A percentile compares a stretch with the other conserved stretches of the same genome.
phyloP scores from a whole-genome alignment of 1,140 invertebrate species.

The Zaprionus kolodkinae region DNA sequence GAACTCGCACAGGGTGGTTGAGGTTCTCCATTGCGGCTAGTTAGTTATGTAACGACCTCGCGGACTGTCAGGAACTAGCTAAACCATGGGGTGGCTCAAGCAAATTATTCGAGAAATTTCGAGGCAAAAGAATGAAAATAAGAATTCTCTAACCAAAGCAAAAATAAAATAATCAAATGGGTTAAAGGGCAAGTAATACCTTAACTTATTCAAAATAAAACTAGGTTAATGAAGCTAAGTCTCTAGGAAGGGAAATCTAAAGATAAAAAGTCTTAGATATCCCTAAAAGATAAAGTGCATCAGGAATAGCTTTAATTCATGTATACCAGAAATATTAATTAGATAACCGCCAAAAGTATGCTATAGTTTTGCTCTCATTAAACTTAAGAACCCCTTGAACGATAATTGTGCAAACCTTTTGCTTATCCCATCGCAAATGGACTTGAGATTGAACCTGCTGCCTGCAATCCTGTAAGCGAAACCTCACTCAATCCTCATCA shows the following conservation, averaged over 20 bases:
- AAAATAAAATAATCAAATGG: too few species aligned
- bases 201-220: too few species aligned
- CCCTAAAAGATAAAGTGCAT: too few species aligned
- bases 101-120: slow-evolving; percentile 9
- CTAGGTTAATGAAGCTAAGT: too few species aligned
- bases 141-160: background rate
- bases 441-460: slow-evolving; percentile 1
- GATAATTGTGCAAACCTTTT: background rate
- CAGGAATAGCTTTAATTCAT: too few species aligned
- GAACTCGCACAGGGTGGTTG: background rate
- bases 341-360: background rate
- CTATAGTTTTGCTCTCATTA: background rate
- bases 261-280: too few species aligned
- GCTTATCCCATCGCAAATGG: too few species aligned
- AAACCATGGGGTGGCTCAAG: background rate
- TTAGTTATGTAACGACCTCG: slow-evolving; percentile 29
- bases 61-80: slow-evolving; percentile 1
- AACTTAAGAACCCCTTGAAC: background rate
- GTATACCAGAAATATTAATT: too few species aligned
- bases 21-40: slow-evolving; percentile 7
- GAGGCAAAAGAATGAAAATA: background rate
- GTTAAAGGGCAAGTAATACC: too few species aligned
- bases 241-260: too few species aligned
- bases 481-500: background rate
- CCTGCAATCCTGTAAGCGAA: background rate